phyloP scores from a whole-genome alignment of 2,888 invertebrate species.

The Acanthosepion pharaonis region DNA sequence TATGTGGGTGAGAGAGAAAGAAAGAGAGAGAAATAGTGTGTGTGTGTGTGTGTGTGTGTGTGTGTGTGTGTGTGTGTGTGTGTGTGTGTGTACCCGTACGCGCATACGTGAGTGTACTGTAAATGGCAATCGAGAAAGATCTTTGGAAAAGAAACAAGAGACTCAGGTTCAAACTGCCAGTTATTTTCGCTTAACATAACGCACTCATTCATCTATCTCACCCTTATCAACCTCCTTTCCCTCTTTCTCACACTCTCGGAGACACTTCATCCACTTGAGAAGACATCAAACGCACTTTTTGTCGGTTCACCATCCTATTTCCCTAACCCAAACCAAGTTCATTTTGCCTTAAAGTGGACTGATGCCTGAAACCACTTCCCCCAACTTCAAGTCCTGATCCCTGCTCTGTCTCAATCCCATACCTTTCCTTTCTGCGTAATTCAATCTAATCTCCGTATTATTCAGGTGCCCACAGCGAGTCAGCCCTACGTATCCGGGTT shows the following conservation, averaged over 20 bases:
- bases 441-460: background rate
- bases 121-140: background rate
- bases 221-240: background rate
- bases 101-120: background rate
- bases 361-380: background rate
- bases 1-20: background rate
- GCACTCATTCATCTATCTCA: background rate
- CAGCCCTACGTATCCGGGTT: background rate
- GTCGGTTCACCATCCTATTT: background rate
- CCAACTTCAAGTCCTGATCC: background rate
- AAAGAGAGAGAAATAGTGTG: background rate
- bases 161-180: background rate
- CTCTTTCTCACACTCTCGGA: background rate
- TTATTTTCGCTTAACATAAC: background rate
- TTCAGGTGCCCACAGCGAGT: background rate
- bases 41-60: background rate
- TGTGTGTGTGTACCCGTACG: background rate
- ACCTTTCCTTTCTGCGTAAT: background rate
- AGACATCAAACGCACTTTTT: constrained; percentile 6
- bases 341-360: background rate
- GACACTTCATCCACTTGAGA: background rate
- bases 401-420: background rate
- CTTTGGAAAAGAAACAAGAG: background rate
- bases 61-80: too few species aligned
- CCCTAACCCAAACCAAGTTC: background rate